Base-by-base conservation (phyloP, 2,113 vertebrate genomes). In the Platysteira castanea region DNA sequence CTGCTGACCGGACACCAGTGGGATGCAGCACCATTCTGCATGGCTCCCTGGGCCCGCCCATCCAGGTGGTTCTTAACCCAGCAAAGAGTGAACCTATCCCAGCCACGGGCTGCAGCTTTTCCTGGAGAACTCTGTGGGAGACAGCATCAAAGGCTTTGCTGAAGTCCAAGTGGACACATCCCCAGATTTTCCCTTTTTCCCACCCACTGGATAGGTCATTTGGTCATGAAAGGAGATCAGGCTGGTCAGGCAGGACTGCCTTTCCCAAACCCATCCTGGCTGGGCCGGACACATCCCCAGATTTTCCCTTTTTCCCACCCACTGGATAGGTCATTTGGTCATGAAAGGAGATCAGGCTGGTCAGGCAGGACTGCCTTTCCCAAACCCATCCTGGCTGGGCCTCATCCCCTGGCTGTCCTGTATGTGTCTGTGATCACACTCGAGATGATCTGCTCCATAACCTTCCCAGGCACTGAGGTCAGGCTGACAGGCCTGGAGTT, bases 41-140 rank as follows among this genome's bases (percentile, higher is more conserved):
- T 15, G 12, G 13, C 16, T 26, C 24, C 31, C 42, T 57, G 31
- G 52, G 35, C 30, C 30, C 0, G 0, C 15, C 83, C 21, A 11
- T 42, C 50, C 71, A 57, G 15, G 6, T 20, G 24, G 8, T 13
- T 42, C 70, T 42, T 20, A 17, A 24, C 27, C 26, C 44, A 68
- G 37, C 14, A 21, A 44, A 42, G 37, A 19, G 19, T 37, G 37
- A 5, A 7, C 22, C 17, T 37, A 14, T 35, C 27, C 46, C 37
- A 22, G 27, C 17, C 4, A 0, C 28, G 39, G 27, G 27, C 27
- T 69, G 22, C 5, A 9, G 33, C 22, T 77, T 60, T 41, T 39
- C 54, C 22, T 4, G 4, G 63, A 37, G 18, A 23, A 23, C 28
- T 1, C 63, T 27, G 15, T 60, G 54, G 47, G 33, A 52, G 18